Percentiles rank a stretch among this genome's conserved stretches.
Evolutionary conservation across 2,797 vertebrate species (phyloP).

Genomic region (Alectoris magna): DNA sequence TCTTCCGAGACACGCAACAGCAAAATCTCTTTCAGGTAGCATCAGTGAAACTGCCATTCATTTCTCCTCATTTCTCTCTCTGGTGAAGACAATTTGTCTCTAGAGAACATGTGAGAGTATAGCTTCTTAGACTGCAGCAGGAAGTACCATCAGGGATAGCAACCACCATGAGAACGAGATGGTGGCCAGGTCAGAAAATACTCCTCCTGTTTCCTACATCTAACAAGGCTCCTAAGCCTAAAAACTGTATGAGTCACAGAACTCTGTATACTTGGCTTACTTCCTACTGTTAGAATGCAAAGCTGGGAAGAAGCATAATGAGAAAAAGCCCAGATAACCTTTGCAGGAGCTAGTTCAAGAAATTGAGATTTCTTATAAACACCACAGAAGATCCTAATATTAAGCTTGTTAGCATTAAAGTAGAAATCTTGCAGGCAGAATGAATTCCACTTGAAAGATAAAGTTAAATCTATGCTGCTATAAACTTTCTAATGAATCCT

Average conservation of each 20-base stretch:
- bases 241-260: not conserved
- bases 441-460: not conserved
- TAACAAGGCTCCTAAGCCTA: not conserved
- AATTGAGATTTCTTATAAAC: not conserved
- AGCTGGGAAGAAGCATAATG: not conserved
- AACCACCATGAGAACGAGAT: not conserved
- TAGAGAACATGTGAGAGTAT: not conserved
- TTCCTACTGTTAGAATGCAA: not conserved
- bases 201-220: not conserved
- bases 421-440: not conserved
- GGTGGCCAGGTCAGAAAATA: not conserved
- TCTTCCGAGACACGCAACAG: not conserved
- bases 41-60: not conserved
- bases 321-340: not conserved
- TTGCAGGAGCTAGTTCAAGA: not conserved
- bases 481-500: not conserved
- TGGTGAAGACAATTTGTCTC: not conserved
- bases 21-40: not conserved
- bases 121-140: accelerated
- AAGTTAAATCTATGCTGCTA: not conserved
- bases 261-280: not conserved
- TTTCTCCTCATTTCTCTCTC: not conserved
- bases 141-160: not conserved
- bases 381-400: not conserved
- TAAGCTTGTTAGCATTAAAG: not conserved